Evolutionary conservation across 2,797 vertebrate species (phyloP), one percentile per base, ranked within the genome.

Genomic region (Apogon hyalosoma): DNA sequence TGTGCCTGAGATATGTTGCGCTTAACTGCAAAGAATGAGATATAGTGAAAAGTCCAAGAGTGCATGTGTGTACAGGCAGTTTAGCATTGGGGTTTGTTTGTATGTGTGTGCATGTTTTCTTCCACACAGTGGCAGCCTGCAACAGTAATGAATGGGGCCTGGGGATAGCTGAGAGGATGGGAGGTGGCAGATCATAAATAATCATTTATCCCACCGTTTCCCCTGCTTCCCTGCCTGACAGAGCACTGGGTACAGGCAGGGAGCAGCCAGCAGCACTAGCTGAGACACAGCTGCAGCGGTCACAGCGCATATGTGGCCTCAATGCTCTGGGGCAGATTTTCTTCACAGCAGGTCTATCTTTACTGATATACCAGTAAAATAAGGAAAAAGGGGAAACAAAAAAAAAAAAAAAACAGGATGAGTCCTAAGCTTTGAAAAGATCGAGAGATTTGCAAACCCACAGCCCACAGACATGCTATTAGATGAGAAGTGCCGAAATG

Each of bases 111-210:
- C 43, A 43, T 75, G 63, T 85, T 77, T 82, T 80, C 64, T 66
- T 61, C 62, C 13, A 59, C 69, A 57, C 85, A 79, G 84, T 68
- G 80, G 86, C 89, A 90, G 84, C 87, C 85, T 88, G 89, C 89
- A 89, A 87, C 87, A 79, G 87, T 95, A 95, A 94, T 94, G 92
- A 94, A 92, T 90, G 85, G 91, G 87, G 84, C 83, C 88, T 87
- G 88, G 90, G 92, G 91, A 93, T 87, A 84, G 92, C 88, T 88
- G 88, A 92, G 90, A 90, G 91, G 93, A 93, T 92, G 86, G 89
- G 89, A 92, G 92, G 92, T 92, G 93, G 89, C 92, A 94, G 90
- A 94, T 94, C 93, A 94, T 95, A 94, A 94, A 95, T 94, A 94
- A 95, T 93, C 90, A 94, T 94, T 94, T 93, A 93, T 93, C 90